Evolutionary conservation across 2,888 invertebrate genomes (phyloP).

Genomic region (Plagodis pulveraria): DNA sequence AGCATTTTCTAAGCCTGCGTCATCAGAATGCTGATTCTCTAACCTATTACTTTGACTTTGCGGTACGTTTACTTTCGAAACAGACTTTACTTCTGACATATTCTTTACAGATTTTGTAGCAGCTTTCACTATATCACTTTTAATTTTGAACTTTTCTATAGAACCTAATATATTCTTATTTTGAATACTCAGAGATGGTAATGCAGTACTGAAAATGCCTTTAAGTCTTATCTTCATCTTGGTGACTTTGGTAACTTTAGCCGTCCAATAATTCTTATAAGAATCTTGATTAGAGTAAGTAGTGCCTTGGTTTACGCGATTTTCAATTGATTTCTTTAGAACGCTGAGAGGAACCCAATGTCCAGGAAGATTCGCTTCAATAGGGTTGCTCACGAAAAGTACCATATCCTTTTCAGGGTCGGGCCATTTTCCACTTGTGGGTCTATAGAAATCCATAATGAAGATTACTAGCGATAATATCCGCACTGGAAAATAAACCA

Average conservation of each 20-base stretch:
- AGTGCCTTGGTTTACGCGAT: slow-evolving; percentile 38
- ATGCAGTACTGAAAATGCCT: not conserved
- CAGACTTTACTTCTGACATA: not conserved
- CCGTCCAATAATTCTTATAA: not conserved
- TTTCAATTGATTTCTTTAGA: slow-evolving; percentile 53
- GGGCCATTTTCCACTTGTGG: slow-evolving; percentile 40
- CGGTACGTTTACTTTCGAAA: not conserved
- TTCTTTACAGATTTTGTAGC: not conserved
- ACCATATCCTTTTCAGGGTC: slow-evolving; percentile 42
- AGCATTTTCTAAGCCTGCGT: not conserved
- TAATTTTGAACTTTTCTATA: not conserved
- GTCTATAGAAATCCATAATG: slow-evolving; percentile 39
- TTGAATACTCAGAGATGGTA: not conserved
- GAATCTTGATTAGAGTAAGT: not conserved
- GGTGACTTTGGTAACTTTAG: not conserved
- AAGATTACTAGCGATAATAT: slow-evolving; percentile 40
- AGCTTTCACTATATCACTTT: not conserved
- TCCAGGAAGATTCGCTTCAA: slow-evolving; percentile 56
- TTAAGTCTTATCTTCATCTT: not conserved
- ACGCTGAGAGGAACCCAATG: slow-evolving; percentile 58
- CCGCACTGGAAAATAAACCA: slow-evolving; percentile 48
- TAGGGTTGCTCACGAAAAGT: slow-evolving; percentile 55
- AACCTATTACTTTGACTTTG: not conserved
- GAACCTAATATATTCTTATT: not conserved
- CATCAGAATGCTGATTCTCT: not conserved